Base-by-base conservation (phyloP, 2,113 vertebrate species). In the Athene noctua region DNA sequence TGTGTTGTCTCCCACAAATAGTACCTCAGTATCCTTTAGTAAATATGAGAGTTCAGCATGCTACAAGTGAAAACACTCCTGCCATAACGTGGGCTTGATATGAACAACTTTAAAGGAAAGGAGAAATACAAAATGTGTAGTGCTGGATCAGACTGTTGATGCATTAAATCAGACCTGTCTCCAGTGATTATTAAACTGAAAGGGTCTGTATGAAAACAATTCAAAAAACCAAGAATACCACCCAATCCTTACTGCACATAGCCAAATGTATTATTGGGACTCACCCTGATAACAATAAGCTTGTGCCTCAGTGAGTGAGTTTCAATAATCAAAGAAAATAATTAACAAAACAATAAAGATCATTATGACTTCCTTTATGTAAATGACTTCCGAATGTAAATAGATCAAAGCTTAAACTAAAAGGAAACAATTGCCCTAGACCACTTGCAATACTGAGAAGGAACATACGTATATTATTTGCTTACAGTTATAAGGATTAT, bases 331-430 rank as follows among this genome's bases (percentile, higher is more conserved):
- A 97, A 96, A 95, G 77, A 91, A 97, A 94, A 95, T 88, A 86
- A 97, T 95, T 95, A 96, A 86, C 80, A 80, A 95, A 97, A 95
- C 81, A 96, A 95, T 91, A 94, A 91, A 94, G 84, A 91, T 96
- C 44, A 54, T 79, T 94, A 95, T 80, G 80, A 80, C 81, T 94
- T 95, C 89, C 95, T 92, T 84, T 77, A 92, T 96, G 96, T 78
- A 96, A 95, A 97, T 95, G 29, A 82, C 46, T 95, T 94, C 92
- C 78, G 96, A 96, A 97, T 79, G 91, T 79, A 95, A 95, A 95
- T 22, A 80, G 86, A 95, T 90, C 91, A 94, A 95, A 96, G 89
- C 77, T 38, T 13, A 49, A 77, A 63, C 74, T 66, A 94, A 96
- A 96, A 91, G 94, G 62, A 88, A 80, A 94, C 78, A 95, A 88